phyloP scores from a whole-genome alignment of 2,797 vertebrate genomes.

The Galaxias olidus region DNA sequence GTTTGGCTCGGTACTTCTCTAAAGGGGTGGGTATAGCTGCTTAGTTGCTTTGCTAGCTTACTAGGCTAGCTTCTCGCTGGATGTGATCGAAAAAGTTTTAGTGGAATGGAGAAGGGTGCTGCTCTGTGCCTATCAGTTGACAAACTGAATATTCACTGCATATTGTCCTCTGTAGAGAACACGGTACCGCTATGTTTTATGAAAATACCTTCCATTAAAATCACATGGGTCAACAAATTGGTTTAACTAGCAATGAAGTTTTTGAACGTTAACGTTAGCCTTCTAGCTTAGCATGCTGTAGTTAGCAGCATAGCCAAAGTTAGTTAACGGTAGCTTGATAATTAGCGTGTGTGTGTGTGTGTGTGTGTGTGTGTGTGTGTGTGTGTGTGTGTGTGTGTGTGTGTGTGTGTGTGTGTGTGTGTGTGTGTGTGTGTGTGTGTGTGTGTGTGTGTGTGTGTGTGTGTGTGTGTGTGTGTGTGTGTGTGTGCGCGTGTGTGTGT shows the following conservation, averaged over 20 bases:
- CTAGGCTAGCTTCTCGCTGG: slow-evolving; percentile 33
- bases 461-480: slow-evolving; percentile 10
- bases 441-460: background rate
- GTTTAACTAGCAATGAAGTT: background rate
- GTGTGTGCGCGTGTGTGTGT: background rate
- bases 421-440: slow-evolving; percentile 3
- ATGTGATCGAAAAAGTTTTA: slow-evolving; percentile 74
- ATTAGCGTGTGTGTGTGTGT: slow-evolving; percentile 4
- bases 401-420: too few species aligned
- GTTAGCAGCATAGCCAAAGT: background rate
- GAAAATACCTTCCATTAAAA: too few species aligned
- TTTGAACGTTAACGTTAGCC: slow-evolving; percentile 4
- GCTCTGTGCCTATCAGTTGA: background rate
- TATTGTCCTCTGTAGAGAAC: too few species aligned
- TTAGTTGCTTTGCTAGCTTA: slow-evolving; percentile 41
- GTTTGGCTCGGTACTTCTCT: slow-evolving; percentile 43
- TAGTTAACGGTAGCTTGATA: background rate
- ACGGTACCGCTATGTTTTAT: too few species aligned
- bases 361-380: background rate
- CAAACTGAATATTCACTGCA: background rate
- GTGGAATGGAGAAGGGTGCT: slow-evolving; percentile 55
- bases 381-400: background rate
- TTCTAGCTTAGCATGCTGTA: background rate
- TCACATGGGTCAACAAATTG: background rate
- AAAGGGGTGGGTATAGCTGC: slow-evolving; percentile 50